Percentiles rank a stretch among this genome's conserved stretches.
Evolutionary conservation across 2,888 invertebrate genomes (phyloP).

Genomic region (Megamerina dolium): DNA sequence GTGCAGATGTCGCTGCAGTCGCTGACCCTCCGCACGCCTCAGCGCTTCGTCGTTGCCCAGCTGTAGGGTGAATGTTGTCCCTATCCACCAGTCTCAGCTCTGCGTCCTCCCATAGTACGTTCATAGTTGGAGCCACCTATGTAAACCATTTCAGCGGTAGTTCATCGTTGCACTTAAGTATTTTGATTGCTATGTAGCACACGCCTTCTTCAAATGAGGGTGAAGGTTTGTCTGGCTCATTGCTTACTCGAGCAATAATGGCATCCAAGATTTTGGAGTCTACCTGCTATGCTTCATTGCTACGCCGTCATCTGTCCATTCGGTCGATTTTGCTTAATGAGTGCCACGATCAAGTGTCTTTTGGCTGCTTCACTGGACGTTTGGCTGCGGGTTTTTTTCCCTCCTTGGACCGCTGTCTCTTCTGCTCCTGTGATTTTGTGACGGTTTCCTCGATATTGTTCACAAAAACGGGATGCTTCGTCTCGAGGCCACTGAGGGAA

Average conservation of each 20-base stretch:
- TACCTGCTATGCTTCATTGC: not conserved
- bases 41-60: no score
- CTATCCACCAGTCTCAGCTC: not conserved
- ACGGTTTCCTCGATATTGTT: not conserved
- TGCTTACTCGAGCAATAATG: not conserved
- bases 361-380: not conserved
- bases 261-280: no score
- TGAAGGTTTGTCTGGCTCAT: not conserved
- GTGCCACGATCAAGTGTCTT: not conserved
- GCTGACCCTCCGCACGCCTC: no score
- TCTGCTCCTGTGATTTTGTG: not conserved
- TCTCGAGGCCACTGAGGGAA: no score
- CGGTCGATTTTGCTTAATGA: not conserved
- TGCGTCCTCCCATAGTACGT: not conserved
- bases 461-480: not conserved
- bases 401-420: not conserved
- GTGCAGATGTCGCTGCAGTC: no score
- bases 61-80: not conserved
- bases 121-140: not conserved
- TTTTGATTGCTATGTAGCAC: not conserved
- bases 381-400: not conserved
- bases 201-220: not conserved
- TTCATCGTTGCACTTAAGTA: not conserved
- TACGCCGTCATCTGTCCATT: not conserved
- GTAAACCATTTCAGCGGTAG: not conserved